Percentiles rank a stretch among this genome's conserved stretches.
Evolutionary conservation across 1,140 invertebrate species (phyloP).

Genomic region (Aethina tumida): DNA sequence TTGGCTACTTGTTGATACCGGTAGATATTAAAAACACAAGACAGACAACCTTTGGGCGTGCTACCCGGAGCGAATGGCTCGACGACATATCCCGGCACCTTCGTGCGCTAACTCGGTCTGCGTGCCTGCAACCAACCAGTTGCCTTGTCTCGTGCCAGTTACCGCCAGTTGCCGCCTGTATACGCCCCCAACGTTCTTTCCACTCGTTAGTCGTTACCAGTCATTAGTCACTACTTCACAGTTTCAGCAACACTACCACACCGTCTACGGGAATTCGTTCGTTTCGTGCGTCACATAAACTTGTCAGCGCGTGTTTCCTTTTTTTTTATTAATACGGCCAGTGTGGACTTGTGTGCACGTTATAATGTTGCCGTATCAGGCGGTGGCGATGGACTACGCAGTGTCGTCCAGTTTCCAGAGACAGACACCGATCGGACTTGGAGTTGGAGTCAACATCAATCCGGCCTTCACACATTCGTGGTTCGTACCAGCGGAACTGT

Average conservation of each 20-base stretch:
- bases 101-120: constrained; percentile 21
- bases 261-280: too few species aligned
- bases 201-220: constrained; percentile 19
- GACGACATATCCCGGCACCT: constrained; percentile 17
- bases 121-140: constrained; percentile 30
- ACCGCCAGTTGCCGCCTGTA: constrained; percentile 16
- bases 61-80: constrained; percentile 22
- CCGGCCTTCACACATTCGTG: constrained; percentile 76
- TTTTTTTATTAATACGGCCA: too few species aligned
- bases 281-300: too few species aligned
- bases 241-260: constrained; percentile 11
- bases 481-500: constrained; percentile 86
- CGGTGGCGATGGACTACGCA: constrained; percentile 81
- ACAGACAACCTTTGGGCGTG: constrained; percentile 14
- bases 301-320: too few species aligned
- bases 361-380: constrained; percentile 75
- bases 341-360: constrained; percentile 7
- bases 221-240: constrained; percentile 30
- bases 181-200: constrained; percentile 15
- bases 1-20: constrained; percentile 37
- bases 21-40: background rate
- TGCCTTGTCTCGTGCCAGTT: constrained; percentile 11
- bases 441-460: constrained; percentile 50
- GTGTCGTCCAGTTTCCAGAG: constrained; percentile 59
- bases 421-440: constrained; percentile 54